Conservation (phyloP, 2,113 vertebrate species). For the Prolemur simus region DNA sequence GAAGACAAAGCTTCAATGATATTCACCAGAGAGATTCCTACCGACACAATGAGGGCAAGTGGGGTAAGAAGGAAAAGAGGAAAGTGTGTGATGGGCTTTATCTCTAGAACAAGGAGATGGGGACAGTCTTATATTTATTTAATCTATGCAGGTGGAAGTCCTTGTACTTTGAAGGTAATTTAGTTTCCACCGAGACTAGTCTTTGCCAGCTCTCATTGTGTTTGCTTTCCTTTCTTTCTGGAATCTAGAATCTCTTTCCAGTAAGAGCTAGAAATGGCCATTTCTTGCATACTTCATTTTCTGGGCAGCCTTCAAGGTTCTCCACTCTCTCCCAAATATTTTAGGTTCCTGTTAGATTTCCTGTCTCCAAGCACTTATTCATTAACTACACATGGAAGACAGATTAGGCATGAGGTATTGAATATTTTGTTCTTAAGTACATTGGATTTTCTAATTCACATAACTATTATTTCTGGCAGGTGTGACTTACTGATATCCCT, state of each 20-base stretch:
- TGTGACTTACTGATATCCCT: not conserved
- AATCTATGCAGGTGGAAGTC: not conserved
- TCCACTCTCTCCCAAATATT: not conserved
- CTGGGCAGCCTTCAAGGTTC: not conserved
- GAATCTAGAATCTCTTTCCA: not conserved
- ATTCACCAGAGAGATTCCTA: not conserved
- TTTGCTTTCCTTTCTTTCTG: not conserved
- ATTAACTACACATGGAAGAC: not conserved
- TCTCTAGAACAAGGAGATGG: too few relatives aligned
- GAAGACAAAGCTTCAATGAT: not conserved
- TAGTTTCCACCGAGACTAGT: not conserved
- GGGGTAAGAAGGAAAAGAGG: not conserved
- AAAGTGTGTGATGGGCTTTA: not conserved
- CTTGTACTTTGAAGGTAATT: not conserved
- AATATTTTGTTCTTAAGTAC: not conserved
- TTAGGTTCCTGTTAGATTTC: not conserved
- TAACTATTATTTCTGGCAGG: not conserved
- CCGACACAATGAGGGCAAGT: not conserved
- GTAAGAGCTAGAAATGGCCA: too few relatives aligned
- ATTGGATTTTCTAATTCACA: not conserved
- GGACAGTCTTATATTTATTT: not conserved
- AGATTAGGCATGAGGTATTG: rapidly evolving
- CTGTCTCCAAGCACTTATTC: not conserved
- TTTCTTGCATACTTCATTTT: not conserved
- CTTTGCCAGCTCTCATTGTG: not conserved